phyloP scores from a whole-genome alignment of 2,113 vertebrate species.

The Macquaria australasica region DNA sequence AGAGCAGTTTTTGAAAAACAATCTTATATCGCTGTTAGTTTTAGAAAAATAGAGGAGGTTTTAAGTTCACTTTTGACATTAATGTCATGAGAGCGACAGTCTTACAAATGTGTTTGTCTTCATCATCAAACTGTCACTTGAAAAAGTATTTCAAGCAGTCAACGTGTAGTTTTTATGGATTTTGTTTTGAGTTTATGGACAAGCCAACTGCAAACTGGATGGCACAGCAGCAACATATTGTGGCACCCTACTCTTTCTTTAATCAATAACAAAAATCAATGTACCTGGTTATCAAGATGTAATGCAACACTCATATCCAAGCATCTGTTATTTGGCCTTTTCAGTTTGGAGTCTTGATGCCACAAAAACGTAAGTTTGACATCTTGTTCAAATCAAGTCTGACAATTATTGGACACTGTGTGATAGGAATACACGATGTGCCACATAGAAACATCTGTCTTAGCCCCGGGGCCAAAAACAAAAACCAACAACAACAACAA shows the following conservation, averaged over 20 bases:
- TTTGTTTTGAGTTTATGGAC: slow-evolving; percentile 37
- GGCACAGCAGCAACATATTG: background rate
- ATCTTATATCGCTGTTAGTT: background rate
- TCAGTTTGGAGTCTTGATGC: background rate
- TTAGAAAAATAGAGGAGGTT: too few species aligned
- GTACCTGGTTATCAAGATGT: background rate
- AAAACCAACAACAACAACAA: slow-evolving; percentile 33
- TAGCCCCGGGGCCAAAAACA: slow-evolving; percentile 54
- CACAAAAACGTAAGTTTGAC: slow-evolving; percentile 1
- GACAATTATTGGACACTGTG: slow-evolving; percentile 32
- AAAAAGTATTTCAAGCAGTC: background rate
- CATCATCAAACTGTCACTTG: too few species aligned
- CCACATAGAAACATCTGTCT: slow-evolving; percentile 74
- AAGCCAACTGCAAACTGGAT: slow-evolving; percentile 7
- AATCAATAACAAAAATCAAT: slow-evolving; percentile 17
- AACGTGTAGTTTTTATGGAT: background rate
- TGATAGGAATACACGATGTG: slow-evolving; percentile 40
- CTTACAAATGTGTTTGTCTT: too few species aligned
- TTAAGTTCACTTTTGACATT: too few species aligned
- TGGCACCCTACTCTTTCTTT: background rate
- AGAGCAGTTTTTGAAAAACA: rapidly evolving
- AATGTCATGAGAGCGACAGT: too few species aligned
- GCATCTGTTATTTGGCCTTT: background rate
- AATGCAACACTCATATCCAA: slow-evolving; percentile 11
- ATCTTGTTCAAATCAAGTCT: slow-evolving; percentile 43